Evolutionary conservation across 2,888 invertebrate species (phyloP).

Genomic region (Smittia sp.): DNA sequence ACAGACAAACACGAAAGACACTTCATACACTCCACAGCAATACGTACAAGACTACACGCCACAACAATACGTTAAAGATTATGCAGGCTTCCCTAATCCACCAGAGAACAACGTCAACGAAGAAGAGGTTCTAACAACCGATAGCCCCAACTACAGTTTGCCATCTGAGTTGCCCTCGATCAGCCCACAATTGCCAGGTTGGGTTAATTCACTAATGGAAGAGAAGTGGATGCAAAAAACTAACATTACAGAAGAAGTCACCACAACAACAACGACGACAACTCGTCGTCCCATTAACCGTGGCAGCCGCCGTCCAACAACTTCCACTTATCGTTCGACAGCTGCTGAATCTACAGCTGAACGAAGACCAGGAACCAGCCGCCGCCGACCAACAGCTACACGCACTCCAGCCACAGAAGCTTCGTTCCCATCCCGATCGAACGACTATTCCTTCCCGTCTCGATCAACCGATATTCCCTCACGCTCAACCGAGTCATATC

Average conservation of each 20-base stretch:
- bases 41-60: background rate
- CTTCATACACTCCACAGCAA: conserved; percentile 21
- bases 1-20: conserved; percentile 15
- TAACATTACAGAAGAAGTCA: conserved; percentile 46
- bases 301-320: conserved; percentile 54
- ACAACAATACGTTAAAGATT: background rate
- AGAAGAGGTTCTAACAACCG: conserved; percentile 53
- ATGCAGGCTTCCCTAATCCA: background rate
- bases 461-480: conserved; percentile 42
- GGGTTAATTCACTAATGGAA: conserved; percentile 62
- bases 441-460: conserved; percentile 29
- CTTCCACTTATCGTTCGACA: conserved; percentile 50
- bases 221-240: conserved; percentile 46
- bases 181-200: conserved; percentile 59
- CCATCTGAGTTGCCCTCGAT: conserved; percentile 59
- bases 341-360: conserved; percentile 46
- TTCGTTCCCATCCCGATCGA: conserved; percentile 22
- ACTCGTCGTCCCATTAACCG: conserved; percentile 57
- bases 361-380: conserved; percentile 50
- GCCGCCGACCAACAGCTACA: conserved; percentile 52
- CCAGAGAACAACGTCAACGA: conserved; percentile 49
- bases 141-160: conserved; percentile 57
- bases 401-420: conserved; percentile 44
- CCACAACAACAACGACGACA: conserved; percentile 54
- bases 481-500: conserved; percentile 42